Evolutionary conservation across 2,113 vertebrate species (phyloP).

Genomic region (Lophura nycthemera): DNA sequence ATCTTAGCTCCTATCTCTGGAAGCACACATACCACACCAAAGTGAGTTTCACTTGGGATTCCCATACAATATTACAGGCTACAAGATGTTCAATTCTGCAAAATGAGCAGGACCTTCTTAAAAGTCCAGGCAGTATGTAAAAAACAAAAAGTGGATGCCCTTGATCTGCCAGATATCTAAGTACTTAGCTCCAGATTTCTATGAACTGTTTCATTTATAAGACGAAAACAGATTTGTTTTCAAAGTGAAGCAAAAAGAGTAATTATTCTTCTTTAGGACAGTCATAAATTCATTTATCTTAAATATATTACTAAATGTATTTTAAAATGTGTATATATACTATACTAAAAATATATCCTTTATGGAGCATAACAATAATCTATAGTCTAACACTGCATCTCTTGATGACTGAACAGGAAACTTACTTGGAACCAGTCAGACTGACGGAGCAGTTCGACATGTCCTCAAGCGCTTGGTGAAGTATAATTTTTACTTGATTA

Average conservation of each 20-base stretch:
- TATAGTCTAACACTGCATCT: neutral
- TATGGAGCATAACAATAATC: neutral
- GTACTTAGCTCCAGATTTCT: neutral
- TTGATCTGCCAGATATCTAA: neutral
- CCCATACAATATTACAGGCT: rapidly evolving
- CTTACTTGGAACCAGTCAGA: neutral
- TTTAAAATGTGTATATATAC: neutral
- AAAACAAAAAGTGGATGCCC: neutral
- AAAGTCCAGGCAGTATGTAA: neutral
- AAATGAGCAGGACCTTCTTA: neutral
- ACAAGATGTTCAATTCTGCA: neutral
- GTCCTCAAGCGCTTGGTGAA: neutral
- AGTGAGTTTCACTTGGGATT: neutral
- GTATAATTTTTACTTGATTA: neutral
- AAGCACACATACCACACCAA: rapidly evolving
- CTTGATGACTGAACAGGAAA: neutral
- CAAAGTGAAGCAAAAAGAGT: neutral
- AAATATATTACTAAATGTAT: neutral
- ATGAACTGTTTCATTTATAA: neutral
- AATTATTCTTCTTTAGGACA: neutral
- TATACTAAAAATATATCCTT: neutral
- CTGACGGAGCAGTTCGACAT: neutral
- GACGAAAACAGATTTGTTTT: neutral
- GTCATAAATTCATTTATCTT: neutral
- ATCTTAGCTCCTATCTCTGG: neutral